Evolutionary conservation across 2,113 vertebrate species (phyloP).

Genomic region (Esox niger): DNA sequence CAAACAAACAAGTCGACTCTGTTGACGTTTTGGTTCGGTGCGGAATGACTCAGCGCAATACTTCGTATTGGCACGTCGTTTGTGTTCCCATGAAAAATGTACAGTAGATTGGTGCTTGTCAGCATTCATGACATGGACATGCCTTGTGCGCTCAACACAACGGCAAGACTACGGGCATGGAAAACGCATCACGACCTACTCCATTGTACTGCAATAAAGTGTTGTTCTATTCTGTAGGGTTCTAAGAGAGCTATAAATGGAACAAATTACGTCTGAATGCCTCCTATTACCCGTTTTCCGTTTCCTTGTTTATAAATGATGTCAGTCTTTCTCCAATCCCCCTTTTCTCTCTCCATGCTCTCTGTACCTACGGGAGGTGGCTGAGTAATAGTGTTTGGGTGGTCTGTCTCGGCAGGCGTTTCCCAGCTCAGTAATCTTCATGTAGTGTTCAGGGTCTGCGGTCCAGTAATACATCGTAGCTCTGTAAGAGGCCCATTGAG

Average conservation of each 20-base stretch:
- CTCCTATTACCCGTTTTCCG: conserved; percentile 21
- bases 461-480: conserved; percentile 60
- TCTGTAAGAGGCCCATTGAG: conserved; percentile 53
- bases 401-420: conserved; percentile 46
- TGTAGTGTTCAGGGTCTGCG: conserved; percentile 56
- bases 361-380: conserved; percentile 31
- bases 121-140: neutral
- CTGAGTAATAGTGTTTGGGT: conserved; percentile 52
- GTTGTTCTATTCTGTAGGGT: too few species aligned
- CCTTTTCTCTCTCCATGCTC: conserved; percentile 11
- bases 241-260: too few species aligned
- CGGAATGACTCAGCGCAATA: neutral
- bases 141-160: neutral
- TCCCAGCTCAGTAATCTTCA: conserved; percentile 57
- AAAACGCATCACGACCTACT: too few species aligned
- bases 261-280: too few species aligned
- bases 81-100: neutral
- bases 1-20: neutral
- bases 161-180: neutral
- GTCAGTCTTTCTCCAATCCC: too few species aligned
- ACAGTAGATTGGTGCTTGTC: neutral
- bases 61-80: too few species aligned
- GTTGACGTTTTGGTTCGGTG: neutral
- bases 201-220: too few species aligned
- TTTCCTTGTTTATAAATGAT: conserved; percentile 11